Evolutionary conservation across 2,888 invertebrate genomes (phyloP).

Genomic region (Scrobipalpa atriplicella): DNA sequence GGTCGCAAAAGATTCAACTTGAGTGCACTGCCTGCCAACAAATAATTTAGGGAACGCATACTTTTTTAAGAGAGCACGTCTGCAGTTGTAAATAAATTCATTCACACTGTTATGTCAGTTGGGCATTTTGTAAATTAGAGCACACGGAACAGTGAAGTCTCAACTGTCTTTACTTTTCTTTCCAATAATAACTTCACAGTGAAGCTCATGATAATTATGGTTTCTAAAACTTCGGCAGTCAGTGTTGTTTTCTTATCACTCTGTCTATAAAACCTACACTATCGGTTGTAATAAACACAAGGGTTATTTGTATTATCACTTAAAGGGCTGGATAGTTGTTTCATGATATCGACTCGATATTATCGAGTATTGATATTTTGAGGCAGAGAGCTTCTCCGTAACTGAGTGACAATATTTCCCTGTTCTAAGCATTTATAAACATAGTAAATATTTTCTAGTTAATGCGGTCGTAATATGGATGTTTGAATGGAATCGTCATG

Average conservation of each 20-base stretch:
- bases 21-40: not conserved
- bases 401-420: too few relatives aligned
- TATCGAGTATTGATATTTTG: not conserved
- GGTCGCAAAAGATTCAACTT: not conserved
- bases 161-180: too few relatives aligned
- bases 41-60: not conserved
- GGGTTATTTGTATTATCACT: slow-evolving; percentile 11
- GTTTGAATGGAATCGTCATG: too few relatives aligned
- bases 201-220: not conserved
- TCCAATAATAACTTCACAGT: too few relatives aligned
- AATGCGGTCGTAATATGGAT: too few relatives aligned
- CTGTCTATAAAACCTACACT: slow-evolving; percentile 10
- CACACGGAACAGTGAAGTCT: too few relatives aligned
- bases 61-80: not conserved
- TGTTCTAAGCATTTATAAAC: too few relatives aligned
- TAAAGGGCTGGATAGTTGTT: not conserved
- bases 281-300: slow-evolving; percentile 11
- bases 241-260: not conserved
- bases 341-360: too few relatives aligned
- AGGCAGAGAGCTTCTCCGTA: not conserved
- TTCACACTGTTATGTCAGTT: too few relatives aligned
- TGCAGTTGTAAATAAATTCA: too few relatives aligned
- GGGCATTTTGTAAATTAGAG: too few relatives aligned
- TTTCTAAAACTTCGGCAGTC: not conserved
- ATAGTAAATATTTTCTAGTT: too few relatives aligned